phyloP scores from a whole-genome alignment of 2,888 invertebrate species.

The Synergus itoensis region DNA sequence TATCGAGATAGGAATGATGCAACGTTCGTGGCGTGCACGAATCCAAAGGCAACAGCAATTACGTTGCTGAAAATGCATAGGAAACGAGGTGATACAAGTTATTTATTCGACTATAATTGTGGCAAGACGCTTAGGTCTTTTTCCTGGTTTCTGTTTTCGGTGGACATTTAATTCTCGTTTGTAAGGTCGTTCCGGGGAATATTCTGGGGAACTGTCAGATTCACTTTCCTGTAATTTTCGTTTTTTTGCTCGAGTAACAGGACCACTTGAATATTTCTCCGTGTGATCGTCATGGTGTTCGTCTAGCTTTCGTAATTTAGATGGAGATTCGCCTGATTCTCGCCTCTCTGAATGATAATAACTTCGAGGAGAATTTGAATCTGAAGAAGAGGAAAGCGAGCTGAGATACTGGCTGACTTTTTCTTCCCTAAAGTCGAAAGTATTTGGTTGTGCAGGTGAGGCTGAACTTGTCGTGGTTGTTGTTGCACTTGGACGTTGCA shows the following conservation, averaged over 20 bases:
- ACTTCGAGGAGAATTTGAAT: conserved; percentile 66
- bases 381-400: conserved; percentile 78
- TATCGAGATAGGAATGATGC: conserved; percentile 67
- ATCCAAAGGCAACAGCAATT: conserved; percentile 37
- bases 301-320: conserved; percentile 62
- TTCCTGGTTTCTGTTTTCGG: conserved; percentile 68
- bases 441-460: conserved; percentile 71
- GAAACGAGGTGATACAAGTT: conserved; percentile 52
- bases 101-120: conserved; percentile 67
- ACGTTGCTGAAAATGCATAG: conserved; percentile 59
- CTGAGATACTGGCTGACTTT: conserved; percentile 79
- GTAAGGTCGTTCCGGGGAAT: conserved; percentile 52
- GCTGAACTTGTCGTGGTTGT: conserved; percentile 60
- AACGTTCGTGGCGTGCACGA: conserved; percentile 55
- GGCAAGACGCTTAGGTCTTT: conserved; percentile 67
- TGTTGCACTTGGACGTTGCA: conserved; percentile 65
- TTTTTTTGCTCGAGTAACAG: conserved; percentile 73
- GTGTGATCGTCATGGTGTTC: not conserved
- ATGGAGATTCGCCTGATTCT: conserved; percentile 50
- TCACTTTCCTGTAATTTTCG: conserved; percentile 67
- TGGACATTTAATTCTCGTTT: conserved; percentile 63
- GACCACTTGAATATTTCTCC: conserved; percentile 57
- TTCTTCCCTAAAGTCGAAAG: conserved; percentile 79
- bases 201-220: conserved; percentile 60
- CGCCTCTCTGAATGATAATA: conserved; percentile 24